Base-by-base conservation (phyloP, 1,140 invertebrate genomes). In the Sweltsa coloradensis region DNA sequence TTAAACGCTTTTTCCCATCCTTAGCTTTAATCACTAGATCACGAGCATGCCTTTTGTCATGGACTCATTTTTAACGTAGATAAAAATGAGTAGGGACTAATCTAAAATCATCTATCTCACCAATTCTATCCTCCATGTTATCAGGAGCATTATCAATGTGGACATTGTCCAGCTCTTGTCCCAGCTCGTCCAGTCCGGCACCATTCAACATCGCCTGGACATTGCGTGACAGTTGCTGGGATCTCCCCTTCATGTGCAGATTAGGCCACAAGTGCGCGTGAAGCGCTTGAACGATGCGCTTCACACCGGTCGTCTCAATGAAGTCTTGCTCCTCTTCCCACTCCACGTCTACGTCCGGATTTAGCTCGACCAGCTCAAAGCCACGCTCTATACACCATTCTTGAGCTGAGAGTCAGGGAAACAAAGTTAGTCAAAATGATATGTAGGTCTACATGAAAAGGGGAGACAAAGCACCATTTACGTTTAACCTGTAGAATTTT, bases 201-300 rank as follows among this genome's bases (percentile, higher is more conserved):
- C 46, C 53, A 52, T 50, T 54, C 27, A 53, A 34, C 24, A 51
- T 40, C 3, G 44, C 42, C 21, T 51, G 45, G 2, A 54, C 40
- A 5, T 24, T 41, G 21, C 31, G 36, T 1, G 50, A 53, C 34
- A 54, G 14, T 5, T 45, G 25, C 5, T 51, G 51, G 2, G 45
- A 36, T 37, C 31, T 41, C 75, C 77, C 71, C 76, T 85, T 85
- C 56, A 84, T 68, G 34, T 61, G 62, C 34, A 87, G 67, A 61
- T 85, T 85, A 36, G 83, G 73, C 85, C 85, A 89, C 29, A 73
- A 72, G 60, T 87, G 79, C 49, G 83, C 78, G 62, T 85, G 73
- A 22, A 88, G 62, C 51, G 80, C 81, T 69, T 86, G 81, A 18
- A 79, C 67, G n/a, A 89, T 71, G 64, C 85, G 71, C 11, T 77